Base-by-base conservation (phyloP, 2,797 vertebrate species). In the Enteromius viviparus region DNA sequence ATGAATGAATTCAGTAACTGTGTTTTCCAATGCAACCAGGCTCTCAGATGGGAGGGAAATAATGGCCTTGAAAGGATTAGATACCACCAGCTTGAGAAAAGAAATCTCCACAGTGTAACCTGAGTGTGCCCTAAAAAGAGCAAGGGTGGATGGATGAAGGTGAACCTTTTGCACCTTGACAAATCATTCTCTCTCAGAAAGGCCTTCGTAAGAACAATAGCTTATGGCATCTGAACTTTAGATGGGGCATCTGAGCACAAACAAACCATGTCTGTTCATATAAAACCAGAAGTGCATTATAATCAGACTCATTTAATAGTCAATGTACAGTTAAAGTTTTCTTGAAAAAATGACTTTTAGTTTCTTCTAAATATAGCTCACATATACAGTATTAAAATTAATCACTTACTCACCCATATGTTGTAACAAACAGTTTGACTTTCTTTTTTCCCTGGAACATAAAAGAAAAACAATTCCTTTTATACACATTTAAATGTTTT, bases 371-470 rank as follows among this genome's bases (percentile, higher is more conserved):
- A 8, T 4, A 60, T 0, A 8, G 19, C 6, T 53, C 19, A 53
- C 51, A 53, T 19, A 19, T 21, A 7, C 23, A 26, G 58, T 60
- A 45, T 45, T 40, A 40, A 40, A 40, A 45, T 42, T 42, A 9
- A 23, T n/a, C 8, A 11, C n/a, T n/a, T 58, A 58, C 53, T 58
- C 55, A 58, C 21, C 55, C 7, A 8, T 47, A 65, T 64, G 26
- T 29, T 14, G 12, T 64, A 6, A 1, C 23, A 15, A 64, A 64
- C 26, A 14, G 15, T 64, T 29, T 32, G 26, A 32, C 12, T 60
- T 78, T 76, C 84, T 86, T 62, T 87, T 82, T 78, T 19, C 83
- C 84, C 78, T 82, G 87, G 23, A 85, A 86, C 81, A 86, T 85
- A 84, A 78, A 53, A 53, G 19, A 2, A 53, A 53, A 42, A 42